Percentiles rank a stretch among this genome's conserved stretches.
Evolutionary conservation across 2,888 invertebrate species (phyloP).

Genomic region (Drosophila mimica): DNA sequence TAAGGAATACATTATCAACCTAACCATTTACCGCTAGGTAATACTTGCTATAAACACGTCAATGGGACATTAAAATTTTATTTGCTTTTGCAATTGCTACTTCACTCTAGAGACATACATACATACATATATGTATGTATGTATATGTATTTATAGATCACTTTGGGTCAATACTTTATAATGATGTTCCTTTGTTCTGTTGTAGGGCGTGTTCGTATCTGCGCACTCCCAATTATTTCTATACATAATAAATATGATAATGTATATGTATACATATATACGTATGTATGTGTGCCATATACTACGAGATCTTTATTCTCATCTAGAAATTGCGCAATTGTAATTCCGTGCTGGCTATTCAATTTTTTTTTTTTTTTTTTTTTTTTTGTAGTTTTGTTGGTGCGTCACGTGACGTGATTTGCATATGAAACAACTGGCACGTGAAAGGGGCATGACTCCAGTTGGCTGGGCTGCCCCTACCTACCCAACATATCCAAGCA

Average conservation of each 20-base stretch:
- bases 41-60: neutral
- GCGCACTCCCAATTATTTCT: conserved; percentile 19
- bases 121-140: neutral
- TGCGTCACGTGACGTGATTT: conserved; percentile 65
- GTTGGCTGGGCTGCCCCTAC: neutral
- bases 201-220: conserved; percentile 11
- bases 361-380: conserved; percentile 26
- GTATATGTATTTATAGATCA: neutral
- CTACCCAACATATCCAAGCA: no score
- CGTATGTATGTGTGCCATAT: neutral
- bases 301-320: conserved; percentile 51
- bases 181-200: neutral
- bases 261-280: no score
- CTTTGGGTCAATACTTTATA: neutral
- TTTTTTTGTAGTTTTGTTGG: conserved; percentile 31
- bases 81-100: neutral
- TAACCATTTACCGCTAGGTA: neutral
- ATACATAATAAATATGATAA: conserved; percentile 1
- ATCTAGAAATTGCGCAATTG: conserved; percentile 65
- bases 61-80: neutral
- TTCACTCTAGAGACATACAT: neutral
- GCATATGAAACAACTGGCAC: conserved; percentile 68
- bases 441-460: conserved; percentile 24
- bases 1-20: neutral
- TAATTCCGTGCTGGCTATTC: conserved; percentile 58